Evolutionary conservation across 2,113 vertebrate species (phyloP).

Genomic region (Erpornis zantholeuca): DNA sequence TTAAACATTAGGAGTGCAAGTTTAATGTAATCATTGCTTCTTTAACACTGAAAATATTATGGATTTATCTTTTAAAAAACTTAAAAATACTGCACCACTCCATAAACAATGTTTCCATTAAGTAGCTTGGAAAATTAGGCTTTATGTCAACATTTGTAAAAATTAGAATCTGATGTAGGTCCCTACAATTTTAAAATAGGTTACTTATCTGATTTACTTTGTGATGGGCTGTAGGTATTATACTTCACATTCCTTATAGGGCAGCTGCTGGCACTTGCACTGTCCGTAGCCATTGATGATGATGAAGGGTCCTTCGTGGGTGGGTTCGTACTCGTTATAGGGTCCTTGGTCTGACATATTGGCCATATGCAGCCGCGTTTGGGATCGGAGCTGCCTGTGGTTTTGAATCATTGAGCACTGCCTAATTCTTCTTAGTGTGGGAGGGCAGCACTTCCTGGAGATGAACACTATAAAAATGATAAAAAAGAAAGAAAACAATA

Average conservation of each 20-base stretch:
- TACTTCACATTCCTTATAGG: constrained; percentile 99
- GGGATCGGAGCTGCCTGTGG: constrained; percentile 96
- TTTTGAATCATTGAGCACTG: constrained; percentile 98
- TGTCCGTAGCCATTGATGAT: constrained; percentile 99
- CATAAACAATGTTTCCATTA: constrained; percentile 76
- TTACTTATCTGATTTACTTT: constrained; percentile 77
- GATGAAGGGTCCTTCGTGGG: constrained; percentile 96
- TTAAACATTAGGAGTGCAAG: constrained; percentile 72
- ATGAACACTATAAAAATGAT: constrained; percentile 99
- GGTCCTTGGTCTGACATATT: constrained; percentile 97
- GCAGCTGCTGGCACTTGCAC: constrained; percentile 99
- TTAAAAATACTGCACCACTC: constrained; percentile 78
- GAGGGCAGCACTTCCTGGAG: constrained; percentile 98
- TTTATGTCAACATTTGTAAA: constrained; percentile 80
- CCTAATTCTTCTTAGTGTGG: constrained; percentile 93
- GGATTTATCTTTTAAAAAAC: constrained; percentile 67
- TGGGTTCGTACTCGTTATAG: constrained; percentile 96
- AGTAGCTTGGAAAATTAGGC: constrained; percentile 78
- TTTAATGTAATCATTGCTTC: constrained; percentile 73
- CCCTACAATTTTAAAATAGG: constrained; percentile 78
- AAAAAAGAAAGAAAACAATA: constrained; percentile 99
- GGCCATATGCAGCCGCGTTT: constrained; percentile 95
- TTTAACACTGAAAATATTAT: constrained; percentile 77
- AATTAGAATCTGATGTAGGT: constrained; percentile 74
- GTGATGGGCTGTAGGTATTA: constrained; percentile 75